These are phyloP conservation scores for Xestia xanthographa DNA, from an alignment of 2,888 invertebrate species.

Conservation along the genomic window DNA sequence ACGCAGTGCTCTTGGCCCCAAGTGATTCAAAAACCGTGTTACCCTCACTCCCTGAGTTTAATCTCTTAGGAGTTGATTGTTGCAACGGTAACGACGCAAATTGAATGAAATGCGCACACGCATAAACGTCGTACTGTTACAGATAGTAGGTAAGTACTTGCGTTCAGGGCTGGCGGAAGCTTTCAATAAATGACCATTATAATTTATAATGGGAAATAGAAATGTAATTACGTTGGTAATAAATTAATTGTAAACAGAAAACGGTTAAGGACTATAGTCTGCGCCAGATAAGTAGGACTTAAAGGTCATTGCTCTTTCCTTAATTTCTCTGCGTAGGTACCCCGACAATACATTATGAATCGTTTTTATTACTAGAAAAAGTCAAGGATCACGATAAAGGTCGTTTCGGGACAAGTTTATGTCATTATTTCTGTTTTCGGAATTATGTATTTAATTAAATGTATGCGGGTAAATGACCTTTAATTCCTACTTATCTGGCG, in stretches of 20 bases:
- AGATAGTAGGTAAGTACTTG: conserved; percentile 42
- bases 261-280: background rate
- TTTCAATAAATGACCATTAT: conserved; percentile 2
- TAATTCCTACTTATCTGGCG: too few species aligned
- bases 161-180: conserved; percentile 49
- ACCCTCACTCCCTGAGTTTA: conserved; percentile 59
- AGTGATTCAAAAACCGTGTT: conserved; percentile 69
- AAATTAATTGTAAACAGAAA: conserved; percentile 23
- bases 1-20: conserved; percentile 50
- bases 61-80: conserved; percentile 71
- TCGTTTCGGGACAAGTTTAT: too few species aligned
- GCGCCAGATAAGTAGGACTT: too few species aligned
- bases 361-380: too few species aligned
- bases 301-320: too few species aligned
- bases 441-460: too few species aligned
- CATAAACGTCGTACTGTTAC: conserved; percentile 50
- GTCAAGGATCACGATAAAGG: too few species aligned
- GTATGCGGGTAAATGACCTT: too few species aligned
- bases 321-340: too few species aligned
- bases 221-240: conserved; percentile 14
- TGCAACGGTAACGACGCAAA: conserved; percentile 66
- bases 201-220: conserved; percentile 10
- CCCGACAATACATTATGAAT: too few species aligned
- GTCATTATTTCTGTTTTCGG: too few species aligned
- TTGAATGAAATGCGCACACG: conserved; percentile 68